phyloP scores from a whole-genome alignment of 2,888 invertebrate genomes.

The Papilio gigon region DNA sequence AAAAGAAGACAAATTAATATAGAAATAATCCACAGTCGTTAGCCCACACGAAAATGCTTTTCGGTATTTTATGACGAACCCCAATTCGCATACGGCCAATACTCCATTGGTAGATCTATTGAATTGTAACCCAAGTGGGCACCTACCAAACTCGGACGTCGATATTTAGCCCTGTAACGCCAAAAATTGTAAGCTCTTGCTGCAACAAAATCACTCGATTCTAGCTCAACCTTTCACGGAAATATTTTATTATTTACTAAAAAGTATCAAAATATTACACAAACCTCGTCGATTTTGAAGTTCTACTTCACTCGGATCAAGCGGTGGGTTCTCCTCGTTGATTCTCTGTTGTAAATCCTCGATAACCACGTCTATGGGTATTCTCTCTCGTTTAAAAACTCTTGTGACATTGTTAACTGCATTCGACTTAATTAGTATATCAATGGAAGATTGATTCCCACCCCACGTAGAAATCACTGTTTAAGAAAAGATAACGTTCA shows the following conservation, averaged over 20 bases:
- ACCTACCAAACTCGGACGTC: constrained; percentile 70
- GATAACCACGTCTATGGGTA: constrained; percentile 87
- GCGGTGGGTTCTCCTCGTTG: constrained; percentile 89
- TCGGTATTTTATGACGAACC: constrained; percentile 72
- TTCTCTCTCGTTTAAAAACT: constrained; percentile 83
- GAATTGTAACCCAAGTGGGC: constrained; percentile 81
- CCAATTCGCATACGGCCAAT: constrained; percentile 84
- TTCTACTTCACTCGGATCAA: constrained; percentile 85
- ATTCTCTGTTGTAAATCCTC: constrained; percentile 90
- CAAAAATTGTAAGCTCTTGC: constrained; percentile 83
- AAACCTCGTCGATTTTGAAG: constrained; percentile 87
- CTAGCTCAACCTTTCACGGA: constrained; percentile 35
- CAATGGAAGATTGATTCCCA: constrained; percentile 84
- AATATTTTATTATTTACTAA: constrained; percentile 23
- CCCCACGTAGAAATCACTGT: constrained; percentile 86
- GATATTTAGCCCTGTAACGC: constrained; percentile 79
- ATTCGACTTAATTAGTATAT: constrained; percentile 87
- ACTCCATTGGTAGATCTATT: constrained; percentile 81
- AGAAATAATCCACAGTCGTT: constrained; percentile 45
- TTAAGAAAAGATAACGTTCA: constrained; percentile 42
- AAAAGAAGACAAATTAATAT: constrained; percentile 27
- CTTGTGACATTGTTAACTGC: constrained; percentile 84
- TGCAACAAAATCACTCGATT: constrained; percentile 74
- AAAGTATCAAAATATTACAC: constrained; percentile 46
- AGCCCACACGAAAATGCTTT: constrained; percentile 33